phyloP scores from a whole-genome alignment of 1,140 invertebrate species.

The Sipha flava region DNA sequence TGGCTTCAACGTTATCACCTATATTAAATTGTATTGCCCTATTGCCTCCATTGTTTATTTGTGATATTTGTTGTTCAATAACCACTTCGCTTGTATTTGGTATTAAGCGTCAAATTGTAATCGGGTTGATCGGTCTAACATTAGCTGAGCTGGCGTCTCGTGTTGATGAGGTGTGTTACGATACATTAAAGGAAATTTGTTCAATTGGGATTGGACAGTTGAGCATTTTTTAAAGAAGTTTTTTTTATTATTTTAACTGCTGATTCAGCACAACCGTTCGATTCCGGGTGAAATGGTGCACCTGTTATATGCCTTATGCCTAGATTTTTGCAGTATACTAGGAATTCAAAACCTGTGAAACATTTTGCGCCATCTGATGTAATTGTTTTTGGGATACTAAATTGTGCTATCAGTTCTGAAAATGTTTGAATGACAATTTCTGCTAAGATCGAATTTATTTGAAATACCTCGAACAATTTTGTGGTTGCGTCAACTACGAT shows the following conservation, averaged over 20 bases:
- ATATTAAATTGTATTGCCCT: too few species aligned
- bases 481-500: conserved; percentile 44
- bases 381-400: conserved; percentile 37
- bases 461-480: conserved; percentile 39
- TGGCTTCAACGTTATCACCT: too few species aligned
- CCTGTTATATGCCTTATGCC: conserved; percentile 34
- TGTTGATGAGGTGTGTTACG: conserved; percentile 29
- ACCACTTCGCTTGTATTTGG: background rate
- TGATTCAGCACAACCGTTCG: conserved; percentile 38
- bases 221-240: background rate
- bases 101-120: background rate
- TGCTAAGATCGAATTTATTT: background rate
- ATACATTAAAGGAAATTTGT: conserved; percentile 35
- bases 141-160: conserved; percentile 28
- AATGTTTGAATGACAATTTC: conserved; percentile 35
- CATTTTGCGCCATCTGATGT: conserved; percentile 40
- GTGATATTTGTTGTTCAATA: too few species aligned
- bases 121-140: background rate
- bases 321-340: conserved; percentile 35
- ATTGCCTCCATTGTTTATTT: too few species aligned
- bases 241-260: conserved; percentile 37
- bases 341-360: conserved; percentile 39
- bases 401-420: conserved; percentile 35
- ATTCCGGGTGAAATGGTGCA: conserved; percentile 36
- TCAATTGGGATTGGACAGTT: background rate